phyloP scores from a whole-genome alignment of 2,797 vertebrate genomes.

The Malurus splendens region DNA sequence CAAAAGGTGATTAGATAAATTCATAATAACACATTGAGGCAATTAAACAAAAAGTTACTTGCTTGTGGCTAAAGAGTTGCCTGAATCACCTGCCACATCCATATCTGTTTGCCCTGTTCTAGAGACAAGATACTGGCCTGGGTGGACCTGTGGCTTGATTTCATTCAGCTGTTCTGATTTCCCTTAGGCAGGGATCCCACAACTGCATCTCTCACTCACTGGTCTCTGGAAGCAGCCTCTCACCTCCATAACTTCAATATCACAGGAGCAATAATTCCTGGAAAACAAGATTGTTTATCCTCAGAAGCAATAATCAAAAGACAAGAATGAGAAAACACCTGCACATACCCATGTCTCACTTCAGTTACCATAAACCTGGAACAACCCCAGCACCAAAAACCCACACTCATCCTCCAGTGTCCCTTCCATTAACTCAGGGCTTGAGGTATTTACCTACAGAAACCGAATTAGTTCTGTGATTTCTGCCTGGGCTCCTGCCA shows the following conservation, averaged over 20 bases:
- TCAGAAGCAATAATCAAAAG: background rate
- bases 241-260: background rate
- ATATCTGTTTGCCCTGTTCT: background rate
- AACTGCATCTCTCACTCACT: background rate
- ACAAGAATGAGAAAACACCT: background rate
- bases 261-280: background rate
- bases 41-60: background rate
- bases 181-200: background rate
- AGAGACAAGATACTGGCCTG: background rate
- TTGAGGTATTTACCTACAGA: background rate
- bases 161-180: background rate
- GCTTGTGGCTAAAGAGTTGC: background rate
- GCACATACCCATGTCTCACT: background rate
- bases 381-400: background rate
- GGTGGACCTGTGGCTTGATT: background rate
- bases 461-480: background rate
- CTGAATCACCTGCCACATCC: background rate
- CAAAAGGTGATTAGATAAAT: conserved; percentile 7
- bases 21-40: background rate
- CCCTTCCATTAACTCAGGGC: background rate
- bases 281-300: background rate
- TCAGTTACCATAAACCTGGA: background rate
- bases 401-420: fast-evolving
- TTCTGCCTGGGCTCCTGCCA: background rate
- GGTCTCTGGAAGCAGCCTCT: background rate